Conservation (phyloP, 2,888 invertebrate genomes). For the Xestia sexstrigata region DNA sequence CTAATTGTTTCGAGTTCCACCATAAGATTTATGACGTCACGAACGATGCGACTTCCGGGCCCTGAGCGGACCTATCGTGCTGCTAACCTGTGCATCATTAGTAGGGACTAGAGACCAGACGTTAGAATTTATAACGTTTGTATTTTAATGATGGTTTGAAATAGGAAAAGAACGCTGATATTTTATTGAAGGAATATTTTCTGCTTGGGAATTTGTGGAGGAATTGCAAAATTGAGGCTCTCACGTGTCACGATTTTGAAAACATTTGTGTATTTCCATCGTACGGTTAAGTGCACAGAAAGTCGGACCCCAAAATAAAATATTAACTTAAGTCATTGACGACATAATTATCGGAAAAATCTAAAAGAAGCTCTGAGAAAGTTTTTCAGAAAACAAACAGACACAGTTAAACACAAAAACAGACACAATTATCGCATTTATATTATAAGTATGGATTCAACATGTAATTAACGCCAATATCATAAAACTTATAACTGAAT, state of each 20-base stretch:
- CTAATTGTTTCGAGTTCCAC: slow-evolving; percentile 82
- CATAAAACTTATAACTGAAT: slow-evolving; percentile 42
- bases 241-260: not conserved
- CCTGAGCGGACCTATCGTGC: slow-evolving; percentile 49
- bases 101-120: slow-evolving; percentile 22
- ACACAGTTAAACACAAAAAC: no score
- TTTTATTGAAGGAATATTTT: slow-evolving; percentile 13
- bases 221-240: not conserved
- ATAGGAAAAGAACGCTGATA: slow-evolving; percentile 1
- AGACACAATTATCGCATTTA: not conserved
- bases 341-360: no score
- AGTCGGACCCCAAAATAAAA: no score
- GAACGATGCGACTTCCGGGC: slow-evolving; percentile 73
- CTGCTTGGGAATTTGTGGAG: not conserved
- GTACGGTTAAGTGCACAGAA: not conserved
- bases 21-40: slow-evolving; percentile 83
- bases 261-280: not conserved
- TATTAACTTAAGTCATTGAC: no score
- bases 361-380: no score
- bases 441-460: not conserved
- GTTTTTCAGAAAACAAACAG: no score
- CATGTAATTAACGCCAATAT: slow-evolving; percentile 26
- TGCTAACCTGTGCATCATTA: slow-evolving; percentile 64
- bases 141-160: slow-evolving; percentile 50
- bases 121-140: slow-evolving; percentile 52